phyloP scores from a whole-genome alignment of 2,797 vertebrate genomes.

The Pipistrellus pipistrellus region DNA sequence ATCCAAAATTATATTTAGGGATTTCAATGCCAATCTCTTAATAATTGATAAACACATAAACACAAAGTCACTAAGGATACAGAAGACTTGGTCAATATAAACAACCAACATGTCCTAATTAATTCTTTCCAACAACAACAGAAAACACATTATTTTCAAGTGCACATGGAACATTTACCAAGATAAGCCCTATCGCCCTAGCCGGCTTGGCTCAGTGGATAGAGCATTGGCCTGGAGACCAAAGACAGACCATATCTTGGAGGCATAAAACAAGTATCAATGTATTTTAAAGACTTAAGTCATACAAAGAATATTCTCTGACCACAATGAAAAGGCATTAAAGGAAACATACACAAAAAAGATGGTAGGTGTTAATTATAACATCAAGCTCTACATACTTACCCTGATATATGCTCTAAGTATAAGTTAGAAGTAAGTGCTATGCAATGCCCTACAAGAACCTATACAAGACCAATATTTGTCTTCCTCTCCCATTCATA shows the following conservation, averaged over 20 bases:
- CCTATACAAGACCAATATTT: background rate
- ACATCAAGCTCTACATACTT: background rate
- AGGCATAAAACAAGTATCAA: constrained; percentile 35
- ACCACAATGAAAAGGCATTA: background rate
- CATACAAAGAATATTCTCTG: background rate
- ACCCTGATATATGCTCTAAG: background rate
- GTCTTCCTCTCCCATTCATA: background rate
- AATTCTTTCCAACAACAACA: background rate
- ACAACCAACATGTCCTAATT: background rate
- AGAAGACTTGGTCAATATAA: background rate
- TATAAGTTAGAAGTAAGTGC: background rate
- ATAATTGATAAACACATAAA: constrained; percentile 19
- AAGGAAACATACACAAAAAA: background rate
- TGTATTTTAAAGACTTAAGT: constrained; percentile 17
- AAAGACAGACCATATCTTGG: background rate
- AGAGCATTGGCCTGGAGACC: no score
- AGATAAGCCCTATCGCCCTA: background rate
- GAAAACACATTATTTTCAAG: background rate
- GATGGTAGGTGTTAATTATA: background rate
- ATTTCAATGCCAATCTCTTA: constrained; percentile 30
- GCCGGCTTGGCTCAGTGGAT: no score
- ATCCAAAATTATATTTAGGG: background rate
- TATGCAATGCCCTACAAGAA: background rate
- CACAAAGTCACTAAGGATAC: background rate
- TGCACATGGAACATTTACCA: background rate